Conservation (phyloP, 2,888 invertebrate genomes). For the Graphium colonna region DNA sequence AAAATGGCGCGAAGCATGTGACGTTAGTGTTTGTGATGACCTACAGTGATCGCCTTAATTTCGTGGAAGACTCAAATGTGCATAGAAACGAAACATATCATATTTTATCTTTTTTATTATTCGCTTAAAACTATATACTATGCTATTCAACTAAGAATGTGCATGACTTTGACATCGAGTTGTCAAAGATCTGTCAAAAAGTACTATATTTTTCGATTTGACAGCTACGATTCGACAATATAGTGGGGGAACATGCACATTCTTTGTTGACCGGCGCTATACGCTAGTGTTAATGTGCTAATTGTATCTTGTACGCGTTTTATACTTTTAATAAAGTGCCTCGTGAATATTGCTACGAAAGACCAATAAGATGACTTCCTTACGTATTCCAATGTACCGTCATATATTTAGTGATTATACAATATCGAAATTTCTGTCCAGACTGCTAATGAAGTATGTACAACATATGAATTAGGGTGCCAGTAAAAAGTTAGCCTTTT, state of each 20-base stretch:
- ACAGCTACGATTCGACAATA: too few species aligned
- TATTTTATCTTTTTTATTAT: slow-evolving; percentile 32
- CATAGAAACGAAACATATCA: slow-evolving; percentile 57
- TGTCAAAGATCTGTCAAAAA: too few species aligned
- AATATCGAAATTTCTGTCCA: slow-evolving; percentile 16
- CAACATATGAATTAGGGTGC: slow-evolving; percentile 8
- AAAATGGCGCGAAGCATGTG: neutral
- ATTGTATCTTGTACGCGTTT: slow-evolving; percentile 13
- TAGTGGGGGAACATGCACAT: too few species aligned
- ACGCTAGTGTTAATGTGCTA: slow-evolving; percentile 4
- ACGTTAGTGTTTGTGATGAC: neutral
- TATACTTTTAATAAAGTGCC: slow-evolving; percentile 18
- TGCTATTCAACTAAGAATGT: too few species aligned
- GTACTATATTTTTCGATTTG: too few species aligned
- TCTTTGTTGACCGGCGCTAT: too few species aligned
- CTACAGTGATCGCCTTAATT: neutral
- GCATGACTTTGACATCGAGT: too few species aligned
- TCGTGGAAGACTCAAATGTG: slow-evolving; percentile 27
- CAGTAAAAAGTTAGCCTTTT: neutral
- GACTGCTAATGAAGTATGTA: slow-evolving; percentile 9
- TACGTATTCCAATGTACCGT: slow-evolving; percentile 10
- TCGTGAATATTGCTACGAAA: slow-evolving; percentile 6
- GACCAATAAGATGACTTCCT: slow-evolving; percentile 14
- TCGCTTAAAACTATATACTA: slow-evolving; percentile 20
- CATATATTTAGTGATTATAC: slow-evolving; percentile 12